Percentiles rank a stretch among this genome's conserved stretches.
These are phyloP conservation scores for Oreocharis arfaki DNA, from an alignment of 2,113 vertebrate genomes.

Conservation along the genomic window DNA sequence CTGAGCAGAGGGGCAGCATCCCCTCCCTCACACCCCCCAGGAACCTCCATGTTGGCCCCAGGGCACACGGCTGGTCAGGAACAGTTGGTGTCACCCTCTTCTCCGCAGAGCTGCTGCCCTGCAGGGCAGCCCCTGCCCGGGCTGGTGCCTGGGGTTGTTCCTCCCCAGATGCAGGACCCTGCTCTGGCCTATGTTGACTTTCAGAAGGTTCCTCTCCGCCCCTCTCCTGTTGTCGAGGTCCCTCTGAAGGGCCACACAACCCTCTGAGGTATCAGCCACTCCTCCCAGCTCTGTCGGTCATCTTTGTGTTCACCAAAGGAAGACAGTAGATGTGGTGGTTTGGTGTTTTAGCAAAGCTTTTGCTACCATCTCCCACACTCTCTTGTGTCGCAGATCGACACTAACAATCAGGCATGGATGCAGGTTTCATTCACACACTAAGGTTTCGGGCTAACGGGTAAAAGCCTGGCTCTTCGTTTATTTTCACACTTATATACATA, in stretches of 20 bases:
- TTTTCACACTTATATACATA: no score
- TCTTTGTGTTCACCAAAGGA: background rate
- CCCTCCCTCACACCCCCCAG: background rate
- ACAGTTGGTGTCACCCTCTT: no score
- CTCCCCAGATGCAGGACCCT: background rate
- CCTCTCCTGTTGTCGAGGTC: rapidly evolving
- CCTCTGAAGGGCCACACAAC: background rate
- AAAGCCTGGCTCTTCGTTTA: no score
- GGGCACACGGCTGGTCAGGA: background rate
- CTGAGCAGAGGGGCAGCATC: background rate
- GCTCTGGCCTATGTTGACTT: background rate
- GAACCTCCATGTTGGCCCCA: background rate
- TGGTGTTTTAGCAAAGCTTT: background rate
- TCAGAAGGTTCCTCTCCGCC: background rate
- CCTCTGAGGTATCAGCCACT: background rate
- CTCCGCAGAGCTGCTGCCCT: background rate
- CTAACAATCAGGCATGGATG: no score
- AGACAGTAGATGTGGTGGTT: background rate
- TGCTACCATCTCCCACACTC: background rate
- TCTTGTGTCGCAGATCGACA: no score
- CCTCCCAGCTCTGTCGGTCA: background rate
- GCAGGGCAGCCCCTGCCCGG: background rate
- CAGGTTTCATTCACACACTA: no score
- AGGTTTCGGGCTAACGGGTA: no score
- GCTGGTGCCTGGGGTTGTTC: background rate